phyloP scores from a whole-genome alignment of 2,113 vertebrate species.

The Cnemophilus loriae region DNA sequence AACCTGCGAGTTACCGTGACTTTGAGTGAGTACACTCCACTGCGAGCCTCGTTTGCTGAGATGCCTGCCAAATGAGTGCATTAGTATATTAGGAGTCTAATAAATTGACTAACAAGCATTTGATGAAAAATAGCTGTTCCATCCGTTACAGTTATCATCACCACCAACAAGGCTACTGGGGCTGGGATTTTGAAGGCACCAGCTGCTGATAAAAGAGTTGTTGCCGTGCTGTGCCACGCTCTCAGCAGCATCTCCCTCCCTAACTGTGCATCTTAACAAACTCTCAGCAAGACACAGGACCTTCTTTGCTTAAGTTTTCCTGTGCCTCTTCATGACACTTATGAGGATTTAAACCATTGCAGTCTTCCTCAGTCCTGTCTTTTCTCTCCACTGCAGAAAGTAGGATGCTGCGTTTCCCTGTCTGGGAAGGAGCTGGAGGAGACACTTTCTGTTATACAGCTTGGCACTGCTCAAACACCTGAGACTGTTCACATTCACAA shows the following conservation, averaged over 20 bases:
- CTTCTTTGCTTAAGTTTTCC: background rate
- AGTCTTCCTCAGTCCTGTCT: background rate
- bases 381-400: background rate
- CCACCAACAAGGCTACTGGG: conserved; percentile 35
- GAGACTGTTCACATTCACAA: background rate
- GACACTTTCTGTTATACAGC: rapidly evolving
- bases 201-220: conserved; percentile 22
- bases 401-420: background rate
- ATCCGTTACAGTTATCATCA: conserved; percentile 58
- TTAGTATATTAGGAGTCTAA: conserved; percentile 68
- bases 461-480: background rate
- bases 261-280: background rate
- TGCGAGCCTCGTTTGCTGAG: background rate
- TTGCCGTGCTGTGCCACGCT: background rate
- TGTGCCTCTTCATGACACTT: background rate
- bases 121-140: conserved; percentile 63
- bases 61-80: conserved; percentile 64
- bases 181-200: conserved; percentile 22
- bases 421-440: background rate
- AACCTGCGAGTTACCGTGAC: conserved; percentile 52
- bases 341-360: background rate
- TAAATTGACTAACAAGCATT: conserved; percentile 68
- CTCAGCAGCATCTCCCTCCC: background rate
- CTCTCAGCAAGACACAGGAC: background rate
- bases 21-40: conserved; percentile 48